These are phyloP conservation scores for Florisuga fusca DNA, from an alignment of 2,797 vertebrate genomes.

Conservation along the genomic window DNA sequence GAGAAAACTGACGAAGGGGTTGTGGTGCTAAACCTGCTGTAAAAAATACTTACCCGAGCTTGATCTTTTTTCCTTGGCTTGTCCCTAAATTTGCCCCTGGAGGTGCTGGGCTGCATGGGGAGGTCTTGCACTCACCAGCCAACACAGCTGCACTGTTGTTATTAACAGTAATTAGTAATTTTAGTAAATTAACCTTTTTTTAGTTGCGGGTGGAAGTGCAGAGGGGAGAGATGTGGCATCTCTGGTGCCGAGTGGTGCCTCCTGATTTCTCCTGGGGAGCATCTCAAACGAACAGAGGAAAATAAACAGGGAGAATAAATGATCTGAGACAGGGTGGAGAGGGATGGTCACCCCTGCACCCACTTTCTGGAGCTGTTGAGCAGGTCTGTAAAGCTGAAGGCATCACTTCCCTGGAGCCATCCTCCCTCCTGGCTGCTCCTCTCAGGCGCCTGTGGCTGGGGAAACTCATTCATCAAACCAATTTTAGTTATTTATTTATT, in stretches of 20 bases:
- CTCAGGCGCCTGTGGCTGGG: fast-evolving
- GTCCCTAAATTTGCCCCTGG: neutral
- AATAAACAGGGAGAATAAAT: neutral
- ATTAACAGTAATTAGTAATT: neutral
- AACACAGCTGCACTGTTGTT: fast-evolving
- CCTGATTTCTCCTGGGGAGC: neutral
- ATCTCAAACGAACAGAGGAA: neutral
- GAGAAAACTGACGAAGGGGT: neutral
- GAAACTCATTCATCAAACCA: neutral
- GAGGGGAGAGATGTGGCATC: neutral
- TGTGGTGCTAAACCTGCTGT: neutral
- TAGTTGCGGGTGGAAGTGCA: fast-evolving
- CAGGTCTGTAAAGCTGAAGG: neutral
- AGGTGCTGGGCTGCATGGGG: fast-evolving
- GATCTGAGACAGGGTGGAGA: neutral
- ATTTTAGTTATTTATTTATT: neutral
- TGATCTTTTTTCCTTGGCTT: neutral
- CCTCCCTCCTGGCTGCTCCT: neutral
- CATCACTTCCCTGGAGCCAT: neutral
- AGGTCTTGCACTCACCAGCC: neutral
- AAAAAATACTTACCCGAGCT: neutral
- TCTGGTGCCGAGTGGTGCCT: neutral
- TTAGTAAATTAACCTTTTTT: neutral
- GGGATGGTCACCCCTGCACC: neutral
- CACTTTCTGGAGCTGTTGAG: neutral